Conservation (phyloP, 2,797 vertebrate genomes). For the Enteromius anoplus region DNA sequence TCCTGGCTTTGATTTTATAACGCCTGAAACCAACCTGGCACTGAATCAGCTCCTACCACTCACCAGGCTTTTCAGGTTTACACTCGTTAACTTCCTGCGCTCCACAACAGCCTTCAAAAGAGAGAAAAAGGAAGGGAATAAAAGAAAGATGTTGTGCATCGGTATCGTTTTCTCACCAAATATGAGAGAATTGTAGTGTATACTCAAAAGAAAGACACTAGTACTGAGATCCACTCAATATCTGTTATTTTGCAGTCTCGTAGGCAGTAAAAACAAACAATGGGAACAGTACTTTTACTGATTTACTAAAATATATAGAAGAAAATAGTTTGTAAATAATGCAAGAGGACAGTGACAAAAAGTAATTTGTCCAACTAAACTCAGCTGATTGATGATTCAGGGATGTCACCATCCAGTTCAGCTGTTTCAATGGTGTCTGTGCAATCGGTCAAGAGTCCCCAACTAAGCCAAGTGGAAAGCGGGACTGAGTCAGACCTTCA, state of each 20-base stretch:
- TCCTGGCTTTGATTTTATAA: conserved; percentile 79
- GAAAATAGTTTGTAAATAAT: neutral
- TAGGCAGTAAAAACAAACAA: neutral
- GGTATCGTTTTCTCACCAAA: neutral
- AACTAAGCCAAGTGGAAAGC: neutral
- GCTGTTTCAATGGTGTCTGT: neutral
- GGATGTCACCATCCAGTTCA: neutral
- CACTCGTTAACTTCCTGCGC: conserved; percentile 35
- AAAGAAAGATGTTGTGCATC: neutral
- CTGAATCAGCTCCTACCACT: conserved; percentile 70
- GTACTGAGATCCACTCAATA: neutral
- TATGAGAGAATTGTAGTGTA: neutral
- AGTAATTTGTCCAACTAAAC: neutral
- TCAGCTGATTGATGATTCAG: neutral
- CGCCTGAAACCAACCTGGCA: conserved; percentile 72
- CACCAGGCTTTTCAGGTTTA: conserved; percentile 49
- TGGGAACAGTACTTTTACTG: neutral
- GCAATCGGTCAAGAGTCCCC: neutral
- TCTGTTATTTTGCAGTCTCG: neutral
- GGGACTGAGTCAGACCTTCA: neutral
- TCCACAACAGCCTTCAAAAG: neutral
- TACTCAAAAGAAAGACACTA: neutral
- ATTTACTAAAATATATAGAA: too few species aligned
- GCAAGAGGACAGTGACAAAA: neutral
- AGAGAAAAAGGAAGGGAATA: neutral